Percentiles rank a stretch among this genome's conserved stretches.
phyloP scores from a whole-genome alignment of 2,888 invertebrate genomes.

The Anticlea derivata region DNA sequence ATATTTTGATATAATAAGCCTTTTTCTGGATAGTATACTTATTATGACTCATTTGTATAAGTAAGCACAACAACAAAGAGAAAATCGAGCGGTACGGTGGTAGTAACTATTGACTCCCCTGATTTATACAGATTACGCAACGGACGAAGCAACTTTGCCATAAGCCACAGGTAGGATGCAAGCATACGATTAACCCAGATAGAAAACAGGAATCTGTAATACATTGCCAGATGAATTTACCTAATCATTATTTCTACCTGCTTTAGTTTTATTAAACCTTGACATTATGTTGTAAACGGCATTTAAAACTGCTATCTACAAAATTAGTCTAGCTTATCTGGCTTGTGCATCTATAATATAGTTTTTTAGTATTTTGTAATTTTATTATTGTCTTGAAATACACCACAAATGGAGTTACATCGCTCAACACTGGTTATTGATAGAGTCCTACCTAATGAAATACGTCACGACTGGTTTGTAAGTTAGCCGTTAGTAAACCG shows the following conservation, averaged over 20 bases:
- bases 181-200: slow-evolving; percentile 37
- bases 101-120: slow-evolving; percentile 32
- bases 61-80: slow-evolving; percentile 44
- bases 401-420: too few species aligned
- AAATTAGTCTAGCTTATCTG: not conserved
- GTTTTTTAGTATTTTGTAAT: too few species aligned
- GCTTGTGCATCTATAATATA: not conserved
- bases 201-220: slow-evolving; percentile 33
- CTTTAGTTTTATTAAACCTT: slow-evolving; percentile 15
- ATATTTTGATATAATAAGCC: too few species aligned
- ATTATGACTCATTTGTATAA: too few species aligned
- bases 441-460: too few species aligned
- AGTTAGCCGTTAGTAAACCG: slow-evolving; percentile 7
- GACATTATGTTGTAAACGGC: not conserved
- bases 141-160: slow-evolving; percentile 26
- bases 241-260: slow-evolving; percentile 1
- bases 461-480: too few species aligned
- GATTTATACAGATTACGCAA: slow-evolving; percentile 51
- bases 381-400: too few species aligned
- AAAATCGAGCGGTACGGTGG: slow-evolving; percentile 41
- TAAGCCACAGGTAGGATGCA: slow-evolving; percentile 35
- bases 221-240: slow-evolving; percentile 16
- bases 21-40: too few species aligned
- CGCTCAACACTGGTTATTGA: too few species aligned
- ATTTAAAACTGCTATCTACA: not conserved